phyloP scores from a whole-genome alignment of 2,888 invertebrate species.

The Agrochola lychnidis region DNA sequence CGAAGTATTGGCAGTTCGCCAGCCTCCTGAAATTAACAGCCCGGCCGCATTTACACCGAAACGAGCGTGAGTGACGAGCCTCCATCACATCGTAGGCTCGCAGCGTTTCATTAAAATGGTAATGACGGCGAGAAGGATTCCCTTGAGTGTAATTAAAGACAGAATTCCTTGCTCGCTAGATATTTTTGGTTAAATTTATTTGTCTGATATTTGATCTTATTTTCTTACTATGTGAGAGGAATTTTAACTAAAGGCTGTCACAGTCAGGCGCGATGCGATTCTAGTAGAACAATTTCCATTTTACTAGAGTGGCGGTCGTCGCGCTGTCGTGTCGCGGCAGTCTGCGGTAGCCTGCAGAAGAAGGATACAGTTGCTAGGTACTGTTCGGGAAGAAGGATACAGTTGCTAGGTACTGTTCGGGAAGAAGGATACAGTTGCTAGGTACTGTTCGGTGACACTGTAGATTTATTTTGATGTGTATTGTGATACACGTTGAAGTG shows the following conservation, averaged over 20 bases:
- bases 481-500: constrained; percentile 6
- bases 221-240: constrained; percentile 21
- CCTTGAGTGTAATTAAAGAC: constrained; percentile 48
- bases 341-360: no score
- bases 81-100: constrained; percentile 20
- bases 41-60: constrained; percentile 45
- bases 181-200: constrained; percentile 55
- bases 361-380: no score
- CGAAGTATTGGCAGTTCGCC: constrained; percentile 58
- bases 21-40: constrained; percentile 56
- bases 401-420: no score
- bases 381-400: no score
- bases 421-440: background rate
- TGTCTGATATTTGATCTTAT: constrained; percentile 36
- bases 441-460: constrained; percentile 22
- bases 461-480: constrained; percentile 11
- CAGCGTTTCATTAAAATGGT: constrained; percentile 62
- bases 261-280: no score
- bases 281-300: no score
- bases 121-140: constrained; percentile 49
- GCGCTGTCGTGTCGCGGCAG: no score
- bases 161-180: constrained; percentile 31
- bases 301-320: no score
- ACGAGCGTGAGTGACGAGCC: constrained; percentile 38
- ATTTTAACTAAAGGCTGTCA: background rate